phyloP scores from a whole-genome alignment of 1,140 invertebrate genomes.

The Drosophila kepulauana region DNA sequence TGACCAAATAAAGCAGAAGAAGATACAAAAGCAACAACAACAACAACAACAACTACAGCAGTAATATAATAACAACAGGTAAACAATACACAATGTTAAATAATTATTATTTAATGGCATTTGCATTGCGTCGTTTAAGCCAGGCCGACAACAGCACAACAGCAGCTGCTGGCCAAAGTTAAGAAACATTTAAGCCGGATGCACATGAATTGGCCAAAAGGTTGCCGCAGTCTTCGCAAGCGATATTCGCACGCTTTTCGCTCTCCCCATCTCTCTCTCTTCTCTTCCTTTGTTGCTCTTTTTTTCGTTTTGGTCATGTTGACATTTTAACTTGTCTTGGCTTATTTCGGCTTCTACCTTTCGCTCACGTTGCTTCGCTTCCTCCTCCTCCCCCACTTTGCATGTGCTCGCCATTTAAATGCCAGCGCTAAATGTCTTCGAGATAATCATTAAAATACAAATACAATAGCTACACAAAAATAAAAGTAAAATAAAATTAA shows the following conservation, averaged over 20 bases:
- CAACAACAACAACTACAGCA: conserved; percentile 15
- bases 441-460: conserved; percentile 72
- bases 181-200: conserved; percentile 33
- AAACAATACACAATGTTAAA: conserved; percentile 57
- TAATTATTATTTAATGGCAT: conserved; percentile 79
- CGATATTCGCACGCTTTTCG: conserved; percentile 22
- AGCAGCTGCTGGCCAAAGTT: conserved; percentile 4
- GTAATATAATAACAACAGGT: neutral
- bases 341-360: conserved; percentile 22
- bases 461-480: conserved; percentile 7
- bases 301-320: conserved; percentile 16
- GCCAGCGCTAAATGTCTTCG: conserved; percentile 55
- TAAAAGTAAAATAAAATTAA: conserved; percentile 33
- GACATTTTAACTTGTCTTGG: conserved; percentile 41
- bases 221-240: conserved; percentile 7
- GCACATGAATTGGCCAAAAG: conserved; percentile 39
- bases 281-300: neutral
- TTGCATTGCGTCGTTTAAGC: conserved; percentile 46
- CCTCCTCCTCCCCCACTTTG: conserved; percentile 14
- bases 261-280: neutral
- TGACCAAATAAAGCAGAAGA: conserved; percentile 34
- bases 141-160: neutral
- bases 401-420: conserved; percentile 66
- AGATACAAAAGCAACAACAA: conserved; percentile 21
- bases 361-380: conserved; percentile 37